Base-by-base conservation (phyloP, 2,888 invertebrate genomes). In the Melanostoma scalare region DNA sequence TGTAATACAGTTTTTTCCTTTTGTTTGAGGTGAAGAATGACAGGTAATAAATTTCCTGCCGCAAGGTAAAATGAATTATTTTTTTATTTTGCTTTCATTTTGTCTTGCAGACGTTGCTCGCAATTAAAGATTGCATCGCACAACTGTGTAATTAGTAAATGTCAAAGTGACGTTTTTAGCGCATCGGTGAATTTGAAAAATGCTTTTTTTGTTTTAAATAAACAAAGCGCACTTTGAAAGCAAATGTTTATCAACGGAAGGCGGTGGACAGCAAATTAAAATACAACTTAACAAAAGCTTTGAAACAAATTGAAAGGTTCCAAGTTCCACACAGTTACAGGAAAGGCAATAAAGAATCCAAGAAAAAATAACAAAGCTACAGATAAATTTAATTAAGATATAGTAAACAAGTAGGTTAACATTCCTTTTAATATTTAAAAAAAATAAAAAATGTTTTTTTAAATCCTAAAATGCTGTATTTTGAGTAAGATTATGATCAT, bases 131-230 rank as follows among this genome's bases (percentile, higher is more conserved):
- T 85, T 67, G 30, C 72, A 85, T 85, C 80, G 55, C 56, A 53
- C 56, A 3, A 65, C 60, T 31, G 38, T 72, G 80, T 72, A 85
- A 85, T 80, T 85, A 85, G 85, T 80, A 76, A 68, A 80, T 31
- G 85, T 80, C 75, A 52, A 56, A 56, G 71, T 76, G 80, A 79
- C 80, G 80, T 72, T 85, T 69, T 79, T 76, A 68, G 75, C 84
- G 84, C 79, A 69, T 67, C 75, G 74, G 58, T 79, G 79, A 74
- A 71, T 46, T 71, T 58, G 35, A 53, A 46, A 71, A 65, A 52
- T 55, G 56, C 42, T 63, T 33, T 42, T 69, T 46, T 60, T 67
- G 35, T n/a, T 44, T 36, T 40, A 6, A 38, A 33, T 42, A 68
- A 55, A 42, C 67, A 74, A 74, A 52, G 30, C 20, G 30, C 20